phyloP scores from a whole-genome alignment of 2,888 invertebrate species.

The Nephrocerus scutellatus region DNA sequence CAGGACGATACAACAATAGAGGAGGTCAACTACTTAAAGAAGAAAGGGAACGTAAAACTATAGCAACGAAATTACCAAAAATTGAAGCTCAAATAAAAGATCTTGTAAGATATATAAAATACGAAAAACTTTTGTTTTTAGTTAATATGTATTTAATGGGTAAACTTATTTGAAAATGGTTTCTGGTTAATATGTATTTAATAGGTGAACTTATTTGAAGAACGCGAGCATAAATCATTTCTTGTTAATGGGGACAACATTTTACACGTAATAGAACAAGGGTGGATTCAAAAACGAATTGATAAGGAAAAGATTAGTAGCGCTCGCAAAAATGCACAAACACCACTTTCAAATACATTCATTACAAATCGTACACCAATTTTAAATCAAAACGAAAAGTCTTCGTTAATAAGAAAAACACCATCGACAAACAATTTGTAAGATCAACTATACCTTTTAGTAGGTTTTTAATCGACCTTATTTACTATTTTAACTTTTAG shows the following conservation, averaged over 20 bases:
- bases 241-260: conserved; percentile 59
- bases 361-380: conserved; percentile 31
- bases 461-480: too few relatives aligned
- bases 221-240: conserved; percentile 52
- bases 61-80: conserved; percentile 65
- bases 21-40: conserved; percentile 80
- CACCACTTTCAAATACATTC: conserved; percentile 12
- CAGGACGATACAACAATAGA: conserved; percentile 76
- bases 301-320: conserved; percentile 45
- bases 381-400: conserved; percentile 27
- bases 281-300: conserved; percentile 53
- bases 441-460: too few relatives aligned
- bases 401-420: conserved; percentile 30
- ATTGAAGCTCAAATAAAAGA: conserved; percentile 60
- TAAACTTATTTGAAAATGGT: neutral
- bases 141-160: neutral
- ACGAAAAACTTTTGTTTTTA: neutral
- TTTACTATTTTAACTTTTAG: too few relatives aligned
- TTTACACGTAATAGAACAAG: conserved; percentile 54
- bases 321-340: conserved; percentile 41
- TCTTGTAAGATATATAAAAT: too few relatives aligned
- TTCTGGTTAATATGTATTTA: neutral
- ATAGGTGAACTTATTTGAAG: conserved; percentile 53
- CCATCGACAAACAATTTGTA: conserved; percentile 30
- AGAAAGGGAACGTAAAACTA: conserved; percentile 77